These are phyloP conservation scores for Taurulus bubalis DNA, from an alignment of 2,113 vertebrate species.

Conservation along the genomic window DNA sequence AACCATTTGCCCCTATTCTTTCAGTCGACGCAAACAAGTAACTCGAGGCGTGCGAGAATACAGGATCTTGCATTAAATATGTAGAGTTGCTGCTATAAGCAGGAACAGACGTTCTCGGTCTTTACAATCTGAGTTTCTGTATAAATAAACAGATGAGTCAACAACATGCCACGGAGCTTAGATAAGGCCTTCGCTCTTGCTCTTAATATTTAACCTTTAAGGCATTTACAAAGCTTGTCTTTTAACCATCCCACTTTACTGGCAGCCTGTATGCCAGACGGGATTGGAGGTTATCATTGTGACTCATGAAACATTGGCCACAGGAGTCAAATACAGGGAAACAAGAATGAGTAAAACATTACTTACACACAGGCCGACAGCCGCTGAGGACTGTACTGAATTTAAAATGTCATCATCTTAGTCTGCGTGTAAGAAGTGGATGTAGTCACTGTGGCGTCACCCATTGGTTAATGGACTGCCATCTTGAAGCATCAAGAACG, in stretches of 20 bases:
- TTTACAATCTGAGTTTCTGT: conserved; percentile 46
- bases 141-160: conserved; percentile 69
- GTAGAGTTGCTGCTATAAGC: conserved; percentile 60
- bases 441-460: background rate
- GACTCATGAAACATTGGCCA: conserved; percentile 45
- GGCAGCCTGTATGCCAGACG: conserved; percentile 25
- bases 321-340: conserved; percentile 19
- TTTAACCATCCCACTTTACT: conserved; percentile 36
- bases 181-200: conserved; percentile 29
- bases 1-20: conserved; percentile 56
- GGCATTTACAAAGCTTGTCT: conserved; percentile 39
- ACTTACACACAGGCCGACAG: background rate
- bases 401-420: background rate
- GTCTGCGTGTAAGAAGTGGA: background rate
- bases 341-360: background rate
- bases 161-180: background rate
- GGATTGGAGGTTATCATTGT: conserved; percentile 50
- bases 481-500: background rate
- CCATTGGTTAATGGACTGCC: background rate
- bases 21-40: conserved; percentile 18
- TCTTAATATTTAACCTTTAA: conserved; percentile 64
- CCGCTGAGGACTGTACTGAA: background rate
- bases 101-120: conserved; percentile 50
- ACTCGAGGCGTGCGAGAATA: conserved; percentile 38
- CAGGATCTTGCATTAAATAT: conserved; percentile 67